phyloP scores from a whole-genome alignment of 2,888 invertebrate genomes.

The Tetranychus piercei region DNA sequence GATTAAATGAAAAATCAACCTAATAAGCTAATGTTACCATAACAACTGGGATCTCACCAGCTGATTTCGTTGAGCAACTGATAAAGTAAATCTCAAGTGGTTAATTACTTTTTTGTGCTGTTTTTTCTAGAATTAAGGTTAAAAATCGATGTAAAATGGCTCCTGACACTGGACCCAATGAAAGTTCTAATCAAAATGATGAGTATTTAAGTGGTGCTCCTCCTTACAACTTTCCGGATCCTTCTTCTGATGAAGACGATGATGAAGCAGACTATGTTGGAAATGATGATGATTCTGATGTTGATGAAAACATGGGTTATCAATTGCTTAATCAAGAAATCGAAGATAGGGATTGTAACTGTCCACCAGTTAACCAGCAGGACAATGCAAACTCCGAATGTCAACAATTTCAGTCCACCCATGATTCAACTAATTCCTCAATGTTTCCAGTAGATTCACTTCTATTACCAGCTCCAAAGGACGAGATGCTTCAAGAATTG shows the following conservation, averaged over 20 bases:
- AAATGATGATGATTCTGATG: not conserved
- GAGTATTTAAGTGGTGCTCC: not conserved
- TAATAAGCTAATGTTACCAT: no score
- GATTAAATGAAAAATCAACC: no score
- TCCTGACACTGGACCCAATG: not conserved
- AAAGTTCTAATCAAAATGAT: not conserved
- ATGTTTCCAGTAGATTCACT: no score
- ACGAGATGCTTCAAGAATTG: not conserved
- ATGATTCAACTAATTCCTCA: no score
- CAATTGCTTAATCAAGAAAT: not conserved
- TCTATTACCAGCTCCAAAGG: not conserved
- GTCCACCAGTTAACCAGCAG: no score
- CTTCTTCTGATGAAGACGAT: not conserved
- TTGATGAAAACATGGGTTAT: not conserved
- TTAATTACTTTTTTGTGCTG: no score
- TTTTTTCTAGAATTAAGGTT: not conserved
- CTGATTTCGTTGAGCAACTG: no score
- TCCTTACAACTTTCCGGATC: not conserved
- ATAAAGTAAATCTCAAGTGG: no score
- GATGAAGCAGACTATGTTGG: not conserved
- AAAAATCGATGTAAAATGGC: not conserved
- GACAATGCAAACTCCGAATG: no score
- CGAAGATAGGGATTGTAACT: not conserved
- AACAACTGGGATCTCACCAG: no score
- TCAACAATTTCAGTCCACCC: no score